Evolutionary conservation across 2,888 invertebrate genomes (phyloP), one percentile per base, ranked within the genome.

Genomic region (Cepaea hortensis): DNA sequence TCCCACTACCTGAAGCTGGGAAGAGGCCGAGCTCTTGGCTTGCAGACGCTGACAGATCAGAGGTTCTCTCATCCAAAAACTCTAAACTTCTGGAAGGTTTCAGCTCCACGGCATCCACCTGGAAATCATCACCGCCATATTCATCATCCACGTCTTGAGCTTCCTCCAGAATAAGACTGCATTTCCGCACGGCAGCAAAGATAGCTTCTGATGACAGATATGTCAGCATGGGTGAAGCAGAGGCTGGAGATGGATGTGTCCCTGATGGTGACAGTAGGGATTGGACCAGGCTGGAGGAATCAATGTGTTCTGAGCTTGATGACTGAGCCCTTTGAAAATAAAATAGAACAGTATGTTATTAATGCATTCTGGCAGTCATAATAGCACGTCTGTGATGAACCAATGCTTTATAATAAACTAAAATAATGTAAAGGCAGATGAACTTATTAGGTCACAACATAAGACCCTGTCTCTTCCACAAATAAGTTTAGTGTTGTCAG

Each of bases 101-200:
- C 46, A 92, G 86, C 55, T 83, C 89, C 3, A 89, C 89, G 0
- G 82, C 7, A n/a, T 86, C 85, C 75, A 88, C 83, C 18, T 85
- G 84, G 46, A 87, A 84, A 72, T 88, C 85, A 84, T 88, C 87
- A 70, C 77, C 73, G 18, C 90, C 90, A 88, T 93, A 89, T 88
- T 92, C 89, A 89, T 92, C 91, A 88, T 92, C 91, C 83, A 95
- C 97, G 92, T 98, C 98, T 93, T 97, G 97, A 92, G 98, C 98
- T 91, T 98, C 98, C 94, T 98, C 98, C 91, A 97, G 97, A 48
- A 98, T 98, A 92, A 98, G 97, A 92, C 97, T 97, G 95, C 98
- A 98, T 93, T 98, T 98, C 83, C 98, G 96, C 2, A 70, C 76
- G 20, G 85, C 83, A 70, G 76, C 85, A 50, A 84, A 77, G 9